Evolutionary conservation across 2,797 vertebrate genomes (phyloP), one percentile per base, ranked within the genome.

Genomic region (Ceryle rudis): DNA sequence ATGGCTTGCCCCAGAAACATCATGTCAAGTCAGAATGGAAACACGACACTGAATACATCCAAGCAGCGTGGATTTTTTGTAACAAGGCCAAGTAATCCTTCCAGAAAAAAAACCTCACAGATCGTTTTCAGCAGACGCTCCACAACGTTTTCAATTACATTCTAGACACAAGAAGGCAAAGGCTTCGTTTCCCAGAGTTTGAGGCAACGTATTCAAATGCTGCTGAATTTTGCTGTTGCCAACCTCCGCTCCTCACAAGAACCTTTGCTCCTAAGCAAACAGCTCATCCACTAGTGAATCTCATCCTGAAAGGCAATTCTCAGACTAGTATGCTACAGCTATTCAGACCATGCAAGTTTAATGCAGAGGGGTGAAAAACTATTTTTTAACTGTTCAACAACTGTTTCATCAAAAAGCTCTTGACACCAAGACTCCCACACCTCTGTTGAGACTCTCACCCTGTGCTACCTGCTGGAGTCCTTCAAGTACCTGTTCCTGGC

Each of bases 371-470:
- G 2, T 35, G 14, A 64, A 84, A 84, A 84, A 4, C 13, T 35
- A n/a, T n/a, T 21, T 78, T 44, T 3, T 33, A 52, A 51, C n/a
- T 47, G 3, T 44, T 33, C 41, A 67, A 47, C 17, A 37, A 6
- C 33, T 25, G 31, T 66, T 55, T 39, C 37, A 42, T 4, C 0
- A 2, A 26, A 52, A 3, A 52, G 25, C 23, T 18, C 51, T 19
- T n/a, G 29, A 19, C 31, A 57, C 5, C 4, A 39, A 31, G 41
- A 29, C n/a, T 12, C 10, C 23, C 0, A 1, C 26, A n/a, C 4
- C 26, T 44, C 42, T 74, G 35, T 4, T 26, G 42, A 10, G 33
- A 26, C 31, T 33, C 67, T 22, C 39, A 64, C 10, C 18, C 39
- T 1, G 0, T 75, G 64, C 46, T 15, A 44, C 6, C 35, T 71